A percentile compares a stretch with the other conserved stretches of the same genome.
phyloP scores from a whole-genome alignment of 2,113 vertebrate species.

The Taurulus bubalis region DNA sequence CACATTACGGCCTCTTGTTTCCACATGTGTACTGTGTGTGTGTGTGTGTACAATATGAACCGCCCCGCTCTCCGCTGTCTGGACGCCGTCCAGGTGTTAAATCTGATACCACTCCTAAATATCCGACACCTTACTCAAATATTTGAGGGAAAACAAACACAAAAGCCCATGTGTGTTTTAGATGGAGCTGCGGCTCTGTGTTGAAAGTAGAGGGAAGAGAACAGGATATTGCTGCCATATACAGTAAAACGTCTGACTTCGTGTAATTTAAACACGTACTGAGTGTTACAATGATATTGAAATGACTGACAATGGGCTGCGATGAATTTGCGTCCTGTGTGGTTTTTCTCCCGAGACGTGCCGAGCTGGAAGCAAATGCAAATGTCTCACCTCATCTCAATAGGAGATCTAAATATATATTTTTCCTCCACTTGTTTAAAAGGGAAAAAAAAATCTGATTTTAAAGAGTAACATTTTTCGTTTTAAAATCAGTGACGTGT shows the following conservation, averaged over 20 bases:
- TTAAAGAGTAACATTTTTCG: neutral
- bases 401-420: too few relatives aligned
- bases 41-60: conserved; percentile 19
- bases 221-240: conserved; percentile 45
- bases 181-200: conserved; percentile 29
- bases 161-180: conserved; percentile 57
- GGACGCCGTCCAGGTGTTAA: conserved; percentile 62
- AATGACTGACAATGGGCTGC: conserved; percentile 3
- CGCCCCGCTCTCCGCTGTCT: conserved; percentile 35
- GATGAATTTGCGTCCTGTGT: neutral
- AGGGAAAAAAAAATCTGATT: neutral
- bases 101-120: conserved; percentile 64
- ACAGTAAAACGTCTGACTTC: conserved; percentile 30
- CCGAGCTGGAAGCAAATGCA: conserved; percentile 11
- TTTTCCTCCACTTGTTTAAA: neutral
- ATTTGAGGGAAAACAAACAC: conserved; percentile 67
- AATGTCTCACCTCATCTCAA: neutral
- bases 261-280: conserved; percentile 15
- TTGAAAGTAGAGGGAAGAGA: conserved; percentile 43
- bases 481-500: neutral
- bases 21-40: conserved; percentile 21
- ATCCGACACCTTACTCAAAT: conserved; percentile 78
- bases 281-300: conserved; percentile 26
- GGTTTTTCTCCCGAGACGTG: conserved; percentile 17
- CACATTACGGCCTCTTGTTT: conserved; percentile 5